Percentiles rank a stretch among this genome's conserved stretches.
Conservation (phyloP, 2,888 invertebrate genomes). For the Eurytoma adleriae region DNA sequence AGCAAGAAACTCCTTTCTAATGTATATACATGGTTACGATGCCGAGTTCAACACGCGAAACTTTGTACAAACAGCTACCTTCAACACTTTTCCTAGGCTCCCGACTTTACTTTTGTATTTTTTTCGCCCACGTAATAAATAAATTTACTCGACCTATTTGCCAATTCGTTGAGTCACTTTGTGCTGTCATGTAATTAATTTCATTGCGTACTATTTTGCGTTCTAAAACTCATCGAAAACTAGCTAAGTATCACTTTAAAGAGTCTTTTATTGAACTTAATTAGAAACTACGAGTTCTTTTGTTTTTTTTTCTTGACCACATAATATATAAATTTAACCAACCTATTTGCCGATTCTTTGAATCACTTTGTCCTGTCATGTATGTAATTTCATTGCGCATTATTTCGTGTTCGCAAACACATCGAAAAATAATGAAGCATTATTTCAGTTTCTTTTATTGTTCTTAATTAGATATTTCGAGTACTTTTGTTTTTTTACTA, state of each 20-base stretch:
- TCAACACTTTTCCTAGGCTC: slow-evolving; percentile 24
- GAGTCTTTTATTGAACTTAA: no score
- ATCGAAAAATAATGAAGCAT: no score
- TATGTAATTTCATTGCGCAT: neutral
- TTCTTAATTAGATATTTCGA: no score
- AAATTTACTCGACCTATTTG: slow-evolving; percentile 28
- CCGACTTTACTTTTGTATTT: slow-evolving; percentile 16
- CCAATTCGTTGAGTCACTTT: slow-evolving; percentile 13
- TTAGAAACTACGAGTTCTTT: no score
- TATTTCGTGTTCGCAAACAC: no score
- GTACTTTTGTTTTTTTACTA: neutral
- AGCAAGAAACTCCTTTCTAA: slow-evolving; percentile 22
- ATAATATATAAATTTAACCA: no score
- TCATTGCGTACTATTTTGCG: no score
- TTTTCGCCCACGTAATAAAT: slow-evolving; percentile 24
- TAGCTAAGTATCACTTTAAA: no score
- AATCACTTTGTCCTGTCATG: neutral
- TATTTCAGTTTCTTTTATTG: no score
- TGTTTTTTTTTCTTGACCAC: neutral
- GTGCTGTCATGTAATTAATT: slow-evolving; percentile 18
- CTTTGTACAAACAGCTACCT: slow-evolving; percentile 31
- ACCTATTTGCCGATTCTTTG: no score
- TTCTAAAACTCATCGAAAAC: no score
- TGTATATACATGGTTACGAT: slow-evolving; percentile 44
- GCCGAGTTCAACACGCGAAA: slow-evolving; percentile 1